These are phyloP conservation scores for Erpornis zantholeuca DNA, from an alignment of 2,113 vertebrate species.

Conservation along the genomic window DNA sequence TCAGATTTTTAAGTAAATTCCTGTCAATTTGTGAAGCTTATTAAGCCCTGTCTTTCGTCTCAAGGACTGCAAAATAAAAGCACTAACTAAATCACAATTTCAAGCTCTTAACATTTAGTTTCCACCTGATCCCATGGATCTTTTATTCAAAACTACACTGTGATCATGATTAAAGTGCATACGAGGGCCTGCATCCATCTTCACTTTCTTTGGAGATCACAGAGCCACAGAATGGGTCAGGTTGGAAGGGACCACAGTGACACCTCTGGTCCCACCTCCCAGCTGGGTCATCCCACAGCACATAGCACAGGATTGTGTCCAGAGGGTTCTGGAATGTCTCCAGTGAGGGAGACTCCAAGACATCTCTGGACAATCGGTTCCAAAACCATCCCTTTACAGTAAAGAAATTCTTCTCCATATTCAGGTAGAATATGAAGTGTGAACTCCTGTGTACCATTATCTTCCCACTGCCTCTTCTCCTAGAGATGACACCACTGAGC, in stretches of 20 bases:
- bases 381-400: background rate
- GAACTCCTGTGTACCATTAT: background rate
- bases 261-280: too few species aligned
- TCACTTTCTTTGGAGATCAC: background rate
- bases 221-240: background rate
- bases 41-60: background rate
- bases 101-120: background rate
- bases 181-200: fast-evolving
- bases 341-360: background rate
- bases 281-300: background rate
- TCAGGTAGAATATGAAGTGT: background rate
- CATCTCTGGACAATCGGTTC: background rate
- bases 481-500: background rate
- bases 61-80: background rate
- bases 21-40: background rate
- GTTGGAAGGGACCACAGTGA: background rate
- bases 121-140: background rate
- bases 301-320: background rate
- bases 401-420: background rate
- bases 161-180: background rate
- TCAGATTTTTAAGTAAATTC: background rate
- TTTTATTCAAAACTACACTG: background rate
- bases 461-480: background rate
- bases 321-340: background rate
- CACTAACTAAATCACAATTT: background rate